Conservation (phyloP, 1,140 invertebrate genomes). For the Physella acuta region DNA sequence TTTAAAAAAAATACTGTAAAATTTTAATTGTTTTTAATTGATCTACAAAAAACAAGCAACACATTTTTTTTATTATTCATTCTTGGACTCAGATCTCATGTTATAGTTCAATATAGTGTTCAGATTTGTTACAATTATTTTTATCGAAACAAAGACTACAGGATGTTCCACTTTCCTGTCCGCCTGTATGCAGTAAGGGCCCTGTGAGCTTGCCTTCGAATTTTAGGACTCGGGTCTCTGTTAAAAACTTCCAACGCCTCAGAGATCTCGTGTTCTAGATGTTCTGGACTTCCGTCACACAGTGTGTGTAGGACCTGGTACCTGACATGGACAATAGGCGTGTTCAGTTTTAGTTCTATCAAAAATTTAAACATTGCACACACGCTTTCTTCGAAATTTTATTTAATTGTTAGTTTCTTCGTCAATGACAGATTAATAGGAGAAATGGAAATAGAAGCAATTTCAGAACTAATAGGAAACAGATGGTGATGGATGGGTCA, state of each 20-base stretch:
- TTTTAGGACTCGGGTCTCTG: constrained; percentile 46
- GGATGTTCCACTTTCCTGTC: constrained; percentile 57
- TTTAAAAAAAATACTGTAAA: no score
- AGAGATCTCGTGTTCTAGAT: constrained; percentile 47
- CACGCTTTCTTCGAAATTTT: neutral
- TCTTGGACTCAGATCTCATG: no score
- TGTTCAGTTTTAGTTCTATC: no score
- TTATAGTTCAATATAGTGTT: no score
- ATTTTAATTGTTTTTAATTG: no score
- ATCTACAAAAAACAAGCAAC: no score
- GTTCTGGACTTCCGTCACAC: constrained; percentile 54
- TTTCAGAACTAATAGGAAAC: neutral
- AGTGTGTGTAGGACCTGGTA: constrained; percentile 52
- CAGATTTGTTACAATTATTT: no score
- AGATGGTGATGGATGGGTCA: constrained; percentile 25
- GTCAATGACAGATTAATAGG: neutral
- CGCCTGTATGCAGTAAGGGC: constrained; percentile 47
- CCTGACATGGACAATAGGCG: constrained; percentile 24
- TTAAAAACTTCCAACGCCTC: constrained; percentile 53
- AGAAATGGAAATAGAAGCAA: neutral
- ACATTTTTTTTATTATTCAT: no score
- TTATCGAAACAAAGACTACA: no score
- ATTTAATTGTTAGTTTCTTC: neutral
- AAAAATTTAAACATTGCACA: neutral
- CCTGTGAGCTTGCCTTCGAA: constrained; percentile 53